A percentile compares a stretch with the other conserved stretches of the same genome.
phyloP scores from a whole-genome alignment of 2,113 vertebrate genomes.

The Apaloderma vittatum region DNA sequence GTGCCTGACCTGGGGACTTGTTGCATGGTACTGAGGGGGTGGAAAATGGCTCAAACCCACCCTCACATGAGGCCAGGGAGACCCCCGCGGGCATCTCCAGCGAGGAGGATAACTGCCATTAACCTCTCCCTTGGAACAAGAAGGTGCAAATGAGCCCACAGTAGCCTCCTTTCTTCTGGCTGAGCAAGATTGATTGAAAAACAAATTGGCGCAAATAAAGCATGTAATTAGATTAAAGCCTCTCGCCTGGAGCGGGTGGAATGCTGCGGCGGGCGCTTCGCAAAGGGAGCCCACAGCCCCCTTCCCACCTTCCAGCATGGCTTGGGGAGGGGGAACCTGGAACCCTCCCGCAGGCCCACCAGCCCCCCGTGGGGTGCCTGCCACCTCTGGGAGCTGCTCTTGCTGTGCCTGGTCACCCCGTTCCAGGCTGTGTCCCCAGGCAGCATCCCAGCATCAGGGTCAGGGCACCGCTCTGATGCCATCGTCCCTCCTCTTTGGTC shows the following conservation, averaged over 20 bases:
- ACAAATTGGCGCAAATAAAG: constrained; percentile 99
- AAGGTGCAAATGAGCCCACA: constrained; percentile 85
- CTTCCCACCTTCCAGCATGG: background rate
- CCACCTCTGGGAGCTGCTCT: fast-evolving
- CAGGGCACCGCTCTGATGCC: fast-evolving
- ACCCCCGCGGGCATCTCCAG: constrained; percentile 18
- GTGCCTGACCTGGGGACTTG: fast-evolving
- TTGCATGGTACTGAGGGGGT: background rate
- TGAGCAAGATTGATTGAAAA: constrained; percentile 95
- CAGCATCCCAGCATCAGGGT: background rate
- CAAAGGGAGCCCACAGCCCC: background rate
- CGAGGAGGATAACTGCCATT: constrained; percentile 53
- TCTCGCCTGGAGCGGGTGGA: constrained; percentile 78
- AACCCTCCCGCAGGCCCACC: background rate
- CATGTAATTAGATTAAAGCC: constrained; percentile 98
- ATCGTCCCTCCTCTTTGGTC: background rate
- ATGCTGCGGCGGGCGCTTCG: constrained; percentile 36
- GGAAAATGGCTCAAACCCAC: background rate
- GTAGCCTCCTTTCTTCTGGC: constrained; percentile 87
- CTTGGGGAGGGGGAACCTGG: fast-evolving
- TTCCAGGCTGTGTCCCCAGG: fast-evolving
- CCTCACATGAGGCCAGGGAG: background rate
- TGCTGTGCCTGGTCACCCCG: fast-evolving
- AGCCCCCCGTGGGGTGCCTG: background rate
- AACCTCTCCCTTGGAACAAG: constrained; percentile 83